Conservation (phyloP, 2,113 vertebrate species). For the Silurus meridionalis region DNA sequence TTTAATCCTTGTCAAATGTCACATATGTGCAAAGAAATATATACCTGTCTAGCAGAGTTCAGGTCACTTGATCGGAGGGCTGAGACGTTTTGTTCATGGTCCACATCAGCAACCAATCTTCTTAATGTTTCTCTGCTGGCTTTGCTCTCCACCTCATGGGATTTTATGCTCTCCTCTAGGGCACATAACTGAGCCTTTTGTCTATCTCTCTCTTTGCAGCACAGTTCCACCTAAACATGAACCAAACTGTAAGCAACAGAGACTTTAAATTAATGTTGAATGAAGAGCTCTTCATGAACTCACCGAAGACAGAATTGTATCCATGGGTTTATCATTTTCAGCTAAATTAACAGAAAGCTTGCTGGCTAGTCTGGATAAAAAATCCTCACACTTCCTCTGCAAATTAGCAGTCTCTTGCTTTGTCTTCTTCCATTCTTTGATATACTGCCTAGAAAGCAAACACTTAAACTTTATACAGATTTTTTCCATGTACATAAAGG, state of each 20-base stretch:
- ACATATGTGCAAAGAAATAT: not conserved
- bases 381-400: constrained; percentile 64
- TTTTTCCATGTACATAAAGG: not conserved
- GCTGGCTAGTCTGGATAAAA: constrained; percentile 67
- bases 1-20: not conserved
- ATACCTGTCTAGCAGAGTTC: constrained; percentile 78
- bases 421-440: constrained; percentile 67
- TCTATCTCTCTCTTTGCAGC: constrained; percentile 69
- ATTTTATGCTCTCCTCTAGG: constrained; percentile 76
- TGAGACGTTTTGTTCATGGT: constrained; percentile 74
- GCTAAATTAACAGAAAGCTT: constrained; percentile 63
- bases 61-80: constrained; percentile 65
- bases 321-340: constrained; percentile 63
- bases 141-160: constrained; percentile 84
- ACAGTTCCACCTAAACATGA: constrained; percentile 67
- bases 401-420: constrained; percentile 61
- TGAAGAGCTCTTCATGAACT: constrained; percentile 16
- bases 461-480: not conserved
- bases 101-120: constrained; percentile 81
- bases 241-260: not conserved
- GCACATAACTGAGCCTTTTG: constrained; percentile 69
- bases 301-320: constrained; percentile 74
- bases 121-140: constrained; percentile 82
- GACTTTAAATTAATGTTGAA: not conserved
- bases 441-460: constrained; percentile 64